A percentile compares a stretch with the other conserved stretches of the same genome.
phyloP scores from a whole-genome alignment of 2,888 invertebrate genomes.

The Meloe dianella region DNA sequence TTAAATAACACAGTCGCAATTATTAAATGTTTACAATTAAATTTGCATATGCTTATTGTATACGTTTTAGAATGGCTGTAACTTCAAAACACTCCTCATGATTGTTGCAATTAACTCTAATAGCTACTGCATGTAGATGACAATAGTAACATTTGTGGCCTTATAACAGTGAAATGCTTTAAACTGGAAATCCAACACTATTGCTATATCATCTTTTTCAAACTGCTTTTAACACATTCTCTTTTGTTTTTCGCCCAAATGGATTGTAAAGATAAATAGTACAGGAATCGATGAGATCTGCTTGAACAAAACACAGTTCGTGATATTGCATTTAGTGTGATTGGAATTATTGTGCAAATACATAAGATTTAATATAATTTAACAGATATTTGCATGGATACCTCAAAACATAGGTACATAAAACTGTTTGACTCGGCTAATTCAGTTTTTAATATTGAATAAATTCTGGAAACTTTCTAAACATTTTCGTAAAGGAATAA shows the following conservation, averaged over 20 bases:
- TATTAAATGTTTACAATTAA: neutral
- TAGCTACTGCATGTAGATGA: neutral
- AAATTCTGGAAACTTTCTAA: too few relatives aligned
- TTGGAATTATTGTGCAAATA: neutral
- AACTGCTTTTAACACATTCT: constrained; percentile 9
- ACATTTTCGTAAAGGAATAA: too few relatives aligned
- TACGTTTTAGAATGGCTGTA: neutral
- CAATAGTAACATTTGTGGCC: neutral
- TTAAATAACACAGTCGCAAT: neutral
- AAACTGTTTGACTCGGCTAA: too few relatives aligned
- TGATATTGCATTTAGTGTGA: neutral
- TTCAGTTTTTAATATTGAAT: too few relatives aligned
- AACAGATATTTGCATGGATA: neutral
- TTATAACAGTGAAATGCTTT: constrained; percentile 6
- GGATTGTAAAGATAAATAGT: neutral
- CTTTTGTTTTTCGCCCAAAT: neutral
- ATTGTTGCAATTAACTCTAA: constrained; percentile 9
- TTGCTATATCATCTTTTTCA: neutral
- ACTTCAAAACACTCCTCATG: neutral
- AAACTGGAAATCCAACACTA: neutral
- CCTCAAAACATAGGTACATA: too few relatives aligned
- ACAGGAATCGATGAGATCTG: neutral
- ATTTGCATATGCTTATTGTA: neutral
- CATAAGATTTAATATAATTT: neutral
- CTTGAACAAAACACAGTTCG: neutral